A percentile compares a stretch with the other conserved stretches of the same genome.
Evolutionary conservation across 2,888 invertebrate species (phyloP).

Genomic region (Helleia helle): DNA sequence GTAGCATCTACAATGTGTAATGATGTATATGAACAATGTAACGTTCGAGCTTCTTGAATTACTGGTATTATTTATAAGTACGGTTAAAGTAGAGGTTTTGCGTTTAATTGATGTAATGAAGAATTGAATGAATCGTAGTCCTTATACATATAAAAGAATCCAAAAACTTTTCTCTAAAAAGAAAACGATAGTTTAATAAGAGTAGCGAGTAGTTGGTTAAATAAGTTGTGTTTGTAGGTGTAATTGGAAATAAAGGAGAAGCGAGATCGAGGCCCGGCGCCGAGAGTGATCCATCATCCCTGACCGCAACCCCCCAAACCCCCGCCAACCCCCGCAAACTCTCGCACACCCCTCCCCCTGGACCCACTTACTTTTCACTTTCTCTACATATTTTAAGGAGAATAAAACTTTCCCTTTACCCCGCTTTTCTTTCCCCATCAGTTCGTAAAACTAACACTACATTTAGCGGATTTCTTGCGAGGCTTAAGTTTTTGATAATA

Average conservation of each 20-base stretch:
- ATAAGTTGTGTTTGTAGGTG: constrained; percentile 55
- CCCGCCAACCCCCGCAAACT: constrained; percentile 34
- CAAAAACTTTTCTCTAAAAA: too few relatives aligned
- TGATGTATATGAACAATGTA: too few relatives aligned
- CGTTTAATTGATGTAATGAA: too few relatives aligned
- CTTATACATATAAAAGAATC: too few relatives aligned
- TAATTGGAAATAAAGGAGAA: constrained; percentile 61
- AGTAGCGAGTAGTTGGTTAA: constrained; percentile 28
- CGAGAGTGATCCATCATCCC: constrained; percentile 72
- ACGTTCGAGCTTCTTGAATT: too few relatives aligned
- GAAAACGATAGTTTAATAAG: background rate
- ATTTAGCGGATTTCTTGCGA: background rate
- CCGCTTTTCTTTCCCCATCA: constrained; percentile 47
- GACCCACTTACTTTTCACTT: constrained; percentile 69
- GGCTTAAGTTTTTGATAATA: background rate
- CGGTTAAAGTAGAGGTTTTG: too few relatives aligned
- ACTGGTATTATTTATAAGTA: too few relatives aligned
- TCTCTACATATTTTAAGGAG: constrained; percentile 75
- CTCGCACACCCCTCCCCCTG: background rate
- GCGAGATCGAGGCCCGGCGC: constrained; percentile 32
- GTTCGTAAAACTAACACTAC: constrained; percentile 17
- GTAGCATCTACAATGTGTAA: too few relatives aligned
- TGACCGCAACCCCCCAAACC: constrained; percentile 63
- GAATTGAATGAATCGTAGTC: too few relatives aligned
- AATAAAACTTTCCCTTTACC: constrained; percentile 67